Evolutionary conservation across 92 coral and sea anemone genomes (phyloP), one percentile per base, ranked within the genome.

Genomic region (Epizoanthus rinbou): DNA sequence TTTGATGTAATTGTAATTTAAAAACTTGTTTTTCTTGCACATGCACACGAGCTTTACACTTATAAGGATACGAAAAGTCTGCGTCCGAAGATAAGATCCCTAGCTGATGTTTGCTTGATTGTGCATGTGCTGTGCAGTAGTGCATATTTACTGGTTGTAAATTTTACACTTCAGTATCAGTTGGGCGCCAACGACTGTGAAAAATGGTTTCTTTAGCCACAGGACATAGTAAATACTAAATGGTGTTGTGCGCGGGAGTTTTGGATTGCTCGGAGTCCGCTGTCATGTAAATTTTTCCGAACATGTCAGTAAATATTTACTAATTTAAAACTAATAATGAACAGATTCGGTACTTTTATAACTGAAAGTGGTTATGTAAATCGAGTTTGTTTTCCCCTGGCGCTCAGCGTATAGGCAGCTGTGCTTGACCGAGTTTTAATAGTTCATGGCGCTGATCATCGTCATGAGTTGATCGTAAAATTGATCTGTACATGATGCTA

Each of bases 281-380:
- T 74, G 59, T 69, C 90, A 74, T 81, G 60, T 84, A 65, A 68
- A 57, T 35, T 82, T 39, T 59, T 43, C 70, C 28, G 83, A 74
- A 82, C 68, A 81, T 79, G 58, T 43, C 57, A 57, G 80, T 67
- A 66, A 83, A 87, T 87, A 87, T 87, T 87, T 82, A 75, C 90
- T 56, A 84, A 82, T 68, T 87, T 75, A 57, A 87, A 83, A 57
- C 59, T 31, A 78, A 80, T 24, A 79, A 39, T 31, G 57, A 69
- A 69, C 28, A 59, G 33, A 13, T 64, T 66, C 82, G 73, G 47
- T 50, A 14, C 33, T 37, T 28, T 63, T 63, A 21, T 16, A 18
- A 19, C 52, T 52, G 66, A 39, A 24, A 69, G 59, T 35, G 70
- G 72, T 43, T 3, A 64, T 56, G 70, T 2, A 19, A 37, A 41